Base-by-base conservation (phyloP, 2,888 invertebrate genomes). In the Ceratothoa steindachneri region DNA sequence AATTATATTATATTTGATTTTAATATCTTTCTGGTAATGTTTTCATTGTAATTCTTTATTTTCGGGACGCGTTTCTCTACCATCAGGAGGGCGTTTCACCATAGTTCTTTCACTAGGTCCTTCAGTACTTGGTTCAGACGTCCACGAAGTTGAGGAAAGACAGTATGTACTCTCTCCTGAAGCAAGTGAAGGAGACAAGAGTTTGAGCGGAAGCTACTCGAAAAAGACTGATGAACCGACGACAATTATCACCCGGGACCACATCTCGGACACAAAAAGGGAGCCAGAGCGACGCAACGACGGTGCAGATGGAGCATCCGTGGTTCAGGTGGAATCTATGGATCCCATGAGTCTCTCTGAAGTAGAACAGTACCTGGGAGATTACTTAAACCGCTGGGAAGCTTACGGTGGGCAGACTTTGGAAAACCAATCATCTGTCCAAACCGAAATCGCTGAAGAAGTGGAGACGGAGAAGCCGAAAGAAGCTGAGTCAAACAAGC, bases 361-460 rank as follows among this genome's bases (percentile, higher is more conserved):
- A 12, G 22, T 60, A 24, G 60, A 60, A 24, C 22, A 60, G 9
- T 60, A 24, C 60, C 24, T 60, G 60, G 60, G 60, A 1, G 60
- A 60, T 60, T 60, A 60, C 24, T 22, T 60, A 24, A 24, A 60
- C 27, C 60, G 60, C 27, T 60, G 60, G 60, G 60, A 60, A 60
- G 60, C 60, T 1, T 60, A 60, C 27, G 60, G 60, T 24, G 60
- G 60, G 12, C 22, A 60, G 9, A 24, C 60, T 2, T 7, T 7
- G 19, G 60, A 7, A 1, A 24, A 51, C 2, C n/a, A 24, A 4
- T 22, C 9, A 60, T 60, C 9, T 2, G 27, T 12, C 19, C 15
- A 51, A 51, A 19, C 52, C 1, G 52, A 51, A 51, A 2, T 1
- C 19, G 52, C 15, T 3, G 52, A 51, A 3, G 3, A 1, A 51